These are phyloP conservation scores for Hypotaenidia okinawae DNA, from an alignment of 2,797 vertebrate species.

Conservation along the genomic window DNA sequence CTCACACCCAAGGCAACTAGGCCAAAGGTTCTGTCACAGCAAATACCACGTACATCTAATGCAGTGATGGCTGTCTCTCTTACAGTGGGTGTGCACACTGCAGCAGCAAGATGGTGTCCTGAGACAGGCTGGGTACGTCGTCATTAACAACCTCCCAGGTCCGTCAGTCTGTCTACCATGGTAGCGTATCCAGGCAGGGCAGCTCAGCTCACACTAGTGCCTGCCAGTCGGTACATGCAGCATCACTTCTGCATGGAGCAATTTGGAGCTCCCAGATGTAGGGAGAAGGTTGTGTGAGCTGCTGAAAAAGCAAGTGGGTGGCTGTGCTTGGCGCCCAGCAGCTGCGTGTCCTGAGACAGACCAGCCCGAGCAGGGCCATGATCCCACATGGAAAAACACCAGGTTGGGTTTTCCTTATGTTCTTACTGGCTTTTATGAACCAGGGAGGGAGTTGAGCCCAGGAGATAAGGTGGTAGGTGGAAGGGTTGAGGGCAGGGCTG, in stretches of 20 bases:
- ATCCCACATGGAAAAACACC: background rate
- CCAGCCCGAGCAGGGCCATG: background rate
- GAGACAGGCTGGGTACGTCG: background rate
- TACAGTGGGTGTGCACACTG: rapidly evolving
- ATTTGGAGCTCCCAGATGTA: background rate
- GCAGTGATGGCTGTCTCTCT: rapidly evolving
- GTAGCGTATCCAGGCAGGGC: background rate
- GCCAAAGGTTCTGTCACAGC: no score
- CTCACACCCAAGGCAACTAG: no score
- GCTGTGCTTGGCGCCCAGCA: background rate
- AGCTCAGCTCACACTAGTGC: rapidly evolving
- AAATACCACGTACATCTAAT: rapidly evolving
- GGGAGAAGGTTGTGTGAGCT: background rate
- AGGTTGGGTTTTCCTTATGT: no score
- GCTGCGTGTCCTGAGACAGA: background rate
- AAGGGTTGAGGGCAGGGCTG: background rate
- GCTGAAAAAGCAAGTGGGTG: background rate
- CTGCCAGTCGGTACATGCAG: no score
- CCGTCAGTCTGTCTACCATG: rapidly evolving
- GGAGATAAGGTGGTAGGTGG: background rate
- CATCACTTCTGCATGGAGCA: rapidly evolving
- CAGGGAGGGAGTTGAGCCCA: background rate
- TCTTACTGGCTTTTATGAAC: background rate
- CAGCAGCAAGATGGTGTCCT: background rate
- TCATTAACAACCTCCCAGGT: no score